A percentile compares a stretch with the other conserved stretches of the same genome.
Evolutionary conservation across 2,797 vertebrate species (phyloP).

Genomic region (Capromys pilorides): DNA sequence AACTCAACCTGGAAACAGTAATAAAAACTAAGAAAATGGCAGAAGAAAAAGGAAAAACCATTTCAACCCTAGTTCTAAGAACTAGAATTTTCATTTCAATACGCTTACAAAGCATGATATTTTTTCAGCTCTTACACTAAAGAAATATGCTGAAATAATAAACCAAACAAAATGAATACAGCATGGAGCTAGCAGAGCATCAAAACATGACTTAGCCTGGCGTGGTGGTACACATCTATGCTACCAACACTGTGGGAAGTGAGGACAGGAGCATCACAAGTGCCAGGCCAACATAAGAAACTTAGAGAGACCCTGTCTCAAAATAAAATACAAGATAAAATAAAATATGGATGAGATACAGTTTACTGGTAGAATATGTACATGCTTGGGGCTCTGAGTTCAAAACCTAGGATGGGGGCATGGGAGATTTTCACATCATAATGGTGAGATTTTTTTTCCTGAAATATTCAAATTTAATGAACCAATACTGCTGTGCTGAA

Average conservation of each 20-base stretch:
- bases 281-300: background rate
- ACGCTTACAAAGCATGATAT: background rate
- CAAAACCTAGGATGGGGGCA: background rate
- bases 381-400: background rate
- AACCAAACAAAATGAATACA: background rate
- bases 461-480: background rate
- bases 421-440: background rate
- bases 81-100: slow-evolving; percentile 26
- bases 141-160: slow-evolving; percentile 35
- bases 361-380: background rate
- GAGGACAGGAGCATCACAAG: background rate
- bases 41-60: background rate
- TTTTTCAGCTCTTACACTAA: slow-evolving; percentile 52
- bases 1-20: slow-evolving; percentile 8
- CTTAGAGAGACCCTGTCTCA: background rate
- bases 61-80: slow-evolving; percentile 7
- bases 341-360: background rate
- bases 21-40: slow-evolving; percentile 26
- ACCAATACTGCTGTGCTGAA: background rate
- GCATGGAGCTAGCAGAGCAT: slow-evolving; percentile 32
- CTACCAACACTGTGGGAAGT: background rate
- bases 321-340: background rate
- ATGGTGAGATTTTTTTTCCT: background rate
- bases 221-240: background rate
- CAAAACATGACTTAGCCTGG: background rate